Evolutionary conservation across 2,113 vertebrate species (phyloP).

Genomic region (Hemibagrus wyckioides): DNA sequence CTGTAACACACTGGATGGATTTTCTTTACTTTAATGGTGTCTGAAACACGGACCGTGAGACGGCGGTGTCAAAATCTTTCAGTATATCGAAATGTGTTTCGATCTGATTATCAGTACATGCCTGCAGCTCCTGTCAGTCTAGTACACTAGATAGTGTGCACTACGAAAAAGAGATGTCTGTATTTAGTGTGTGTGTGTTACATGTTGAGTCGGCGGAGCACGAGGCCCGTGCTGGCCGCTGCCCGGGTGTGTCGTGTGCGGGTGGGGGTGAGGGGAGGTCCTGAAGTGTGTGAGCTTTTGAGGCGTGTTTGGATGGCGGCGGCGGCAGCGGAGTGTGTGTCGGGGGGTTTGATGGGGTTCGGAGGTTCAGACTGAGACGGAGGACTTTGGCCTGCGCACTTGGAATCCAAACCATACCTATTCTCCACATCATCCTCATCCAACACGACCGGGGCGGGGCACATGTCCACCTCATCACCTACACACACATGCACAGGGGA

Average conservation of each 20-base stretch:
- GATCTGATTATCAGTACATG: background rate
- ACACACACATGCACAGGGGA: background rate
- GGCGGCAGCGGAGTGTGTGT: background rate
- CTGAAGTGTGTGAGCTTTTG: conserved; percentile 15
- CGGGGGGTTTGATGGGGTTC: conserved; percentile 23
- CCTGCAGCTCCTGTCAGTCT: background rate
- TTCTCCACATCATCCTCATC: conserved; percentile 97
- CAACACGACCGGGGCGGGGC: conserved; percentile 35
- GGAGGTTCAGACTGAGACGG: background rate
- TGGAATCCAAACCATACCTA: conserved; percentile 87
- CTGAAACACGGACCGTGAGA: background rate
- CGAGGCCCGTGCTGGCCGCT: conserved; percentile 35
- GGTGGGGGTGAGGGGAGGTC: conserved; percentile 2
- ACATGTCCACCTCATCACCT: conserved; percentile 52
- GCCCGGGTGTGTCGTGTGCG: conserved; percentile 39
- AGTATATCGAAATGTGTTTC: no score
- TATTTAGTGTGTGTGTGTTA: conserved; percentile 4
- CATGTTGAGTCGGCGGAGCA: conserved; percentile 45
- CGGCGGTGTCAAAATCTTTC: no score
- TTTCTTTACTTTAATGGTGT: background rate
- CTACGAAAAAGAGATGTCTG: background rate
- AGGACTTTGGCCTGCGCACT: conserved; percentile 15
- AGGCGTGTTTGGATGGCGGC: conserved; percentile 21
- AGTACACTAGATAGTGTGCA: background rate
- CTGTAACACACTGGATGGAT: background rate